A percentile compares a stretch with the other conserved stretches of the same genome.
phyloP scores from a whole-genome alignment of 1,140 invertebrate genomes.

The Araneus ventricosus region DNA sequence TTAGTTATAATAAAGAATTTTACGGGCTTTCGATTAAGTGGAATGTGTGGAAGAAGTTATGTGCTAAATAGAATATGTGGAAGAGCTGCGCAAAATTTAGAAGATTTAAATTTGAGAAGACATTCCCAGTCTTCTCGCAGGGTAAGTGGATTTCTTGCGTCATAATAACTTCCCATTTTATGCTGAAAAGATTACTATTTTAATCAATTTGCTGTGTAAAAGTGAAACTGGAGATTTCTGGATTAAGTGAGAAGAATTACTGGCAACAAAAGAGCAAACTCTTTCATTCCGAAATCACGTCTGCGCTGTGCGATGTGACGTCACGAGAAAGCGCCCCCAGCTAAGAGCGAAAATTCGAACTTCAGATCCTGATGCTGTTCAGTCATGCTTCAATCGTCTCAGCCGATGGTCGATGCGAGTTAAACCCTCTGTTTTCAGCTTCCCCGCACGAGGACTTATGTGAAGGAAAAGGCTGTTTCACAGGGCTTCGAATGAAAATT shows the following conservation, averaged over 20 bases:
- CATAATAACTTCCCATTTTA: background rate
- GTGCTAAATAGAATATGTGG: no score
- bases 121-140: background rate
- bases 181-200: background rate
- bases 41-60: no score
- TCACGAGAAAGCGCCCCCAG: constrained; percentile 39
- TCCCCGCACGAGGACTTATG: background rate
- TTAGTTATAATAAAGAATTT: no score
- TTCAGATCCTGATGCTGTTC: constrained; percentile 19
- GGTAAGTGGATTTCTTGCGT: background rate
- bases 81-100: no score
- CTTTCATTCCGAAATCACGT: constrained; percentile 14
- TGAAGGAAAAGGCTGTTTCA: background rate
- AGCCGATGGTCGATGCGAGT: constrained; percentile 4
- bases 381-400: constrained; percentile 59
- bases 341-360: constrained; percentile 64
- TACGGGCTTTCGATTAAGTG: no score
- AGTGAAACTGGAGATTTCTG: constrained; percentile 5
- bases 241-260: constrained; percentile 18
- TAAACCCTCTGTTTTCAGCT: constrained; percentile 6
- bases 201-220: constrained; percentile 12
- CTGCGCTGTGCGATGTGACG: constrained; percentile 27
- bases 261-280: background rate
- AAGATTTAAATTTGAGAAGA: no score
- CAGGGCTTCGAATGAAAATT: background rate